Evolutionary conservation across 2,113 vertebrate genomes (phyloP).

Genomic region (Misgurnus mizolepis): DNA sequence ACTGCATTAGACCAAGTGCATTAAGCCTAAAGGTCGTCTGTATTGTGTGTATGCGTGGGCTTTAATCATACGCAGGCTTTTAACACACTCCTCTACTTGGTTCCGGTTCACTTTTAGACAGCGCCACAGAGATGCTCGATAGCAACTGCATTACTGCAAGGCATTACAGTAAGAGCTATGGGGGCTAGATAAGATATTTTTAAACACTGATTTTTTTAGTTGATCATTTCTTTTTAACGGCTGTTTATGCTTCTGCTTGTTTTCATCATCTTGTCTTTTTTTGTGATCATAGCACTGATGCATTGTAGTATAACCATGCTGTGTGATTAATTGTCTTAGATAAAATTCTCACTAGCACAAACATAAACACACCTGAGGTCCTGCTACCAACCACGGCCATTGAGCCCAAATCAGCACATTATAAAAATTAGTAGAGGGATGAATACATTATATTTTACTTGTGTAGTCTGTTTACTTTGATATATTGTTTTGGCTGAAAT

Average conservation of each 20-base stretch:
- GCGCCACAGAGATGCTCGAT: slow-evolving; percentile 36
- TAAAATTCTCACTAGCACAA: slow-evolving; percentile 3
- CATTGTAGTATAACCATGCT: background rate
- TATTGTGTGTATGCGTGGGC: slow-evolving; percentile 18
- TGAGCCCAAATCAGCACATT: slow-evolving; percentile 27
- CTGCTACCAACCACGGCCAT: background rate
- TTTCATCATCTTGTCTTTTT: background rate
- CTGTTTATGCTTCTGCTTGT: background rate
- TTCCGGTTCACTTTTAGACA: slow-evolving; percentile 43
- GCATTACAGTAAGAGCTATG: slow-evolving; percentile 46
- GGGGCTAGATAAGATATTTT: slow-evolving; percentile 36
- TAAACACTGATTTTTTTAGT: slow-evolving; percentile 22
- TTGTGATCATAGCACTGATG: background rate
- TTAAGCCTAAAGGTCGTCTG: slow-evolving; percentile 29
- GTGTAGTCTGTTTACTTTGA: slow-evolving; percentile 17
- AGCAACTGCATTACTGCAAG: slow-evolving; percentile 52
- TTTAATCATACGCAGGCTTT: slow-evolving; percentile 42
- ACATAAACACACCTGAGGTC: slow-evolving; percentile 24
- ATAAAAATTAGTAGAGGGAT: slow-evolving; percentile 5
- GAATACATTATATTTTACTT: slow-evolving; percentile 29
- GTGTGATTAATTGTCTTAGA: slow-evolving; percentile 17
- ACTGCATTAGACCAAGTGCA: slow-evolving; percentile 37
- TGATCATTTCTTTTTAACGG: slow-evolving; percentile 10
- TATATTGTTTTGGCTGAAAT: background rate
- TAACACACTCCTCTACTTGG: slow-evolving; percentile 42